Evolutionary conservation across 2,113 vertebrate genomes (phyloP), one percentile per base, ranked within the genome.

Genomic region (Argyrosomus japonicus): DNA sequence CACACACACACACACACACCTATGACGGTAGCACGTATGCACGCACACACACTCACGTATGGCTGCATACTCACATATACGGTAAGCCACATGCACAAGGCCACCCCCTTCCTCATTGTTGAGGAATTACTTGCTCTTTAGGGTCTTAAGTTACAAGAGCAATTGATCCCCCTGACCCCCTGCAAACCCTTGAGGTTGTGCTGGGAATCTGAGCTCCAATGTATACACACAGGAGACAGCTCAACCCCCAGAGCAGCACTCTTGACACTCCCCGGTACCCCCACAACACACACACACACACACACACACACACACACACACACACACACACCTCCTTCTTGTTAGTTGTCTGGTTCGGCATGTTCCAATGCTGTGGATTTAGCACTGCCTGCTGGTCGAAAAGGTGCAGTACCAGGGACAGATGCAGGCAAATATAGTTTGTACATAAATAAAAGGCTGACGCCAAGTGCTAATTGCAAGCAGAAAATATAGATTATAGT

Each of bases 161-260:
- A 97, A 97, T 99, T 98, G 97, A 97, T 98, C 97, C 95, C 95
- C 81, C 80, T 97, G 97, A 97, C 97, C 97, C 96, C 81, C 92
- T 96, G 95, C 94, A 97, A 97, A 96, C 96, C 96, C 96, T 96
- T 91, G 90, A 96, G 94, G 91, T 95, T 96, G 94, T 96, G 95
- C 93, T 96, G 95, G 96, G 97, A 99, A 98, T 95, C 91, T 94
- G 96, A 97, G 96, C 96, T 90, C 94, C 95, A 96, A 95, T 95
- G 95, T 97, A 95, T 96, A 95, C 96, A 96, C 96, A 96, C 94
- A 75, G 94, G 96, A 97, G 97, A 96, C 95, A 89, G 94, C 95
- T 96, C 94, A 93, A 92, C 85, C 93, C 94, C 88, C 94, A 92
- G 84, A 95, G 90, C 85, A 63, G 88, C 92, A 82, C 90, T 74